phyloP scores from a whole-genome alignment of 2,888 invertebrate genomes.

The Drosophila gaucha region DNA sequence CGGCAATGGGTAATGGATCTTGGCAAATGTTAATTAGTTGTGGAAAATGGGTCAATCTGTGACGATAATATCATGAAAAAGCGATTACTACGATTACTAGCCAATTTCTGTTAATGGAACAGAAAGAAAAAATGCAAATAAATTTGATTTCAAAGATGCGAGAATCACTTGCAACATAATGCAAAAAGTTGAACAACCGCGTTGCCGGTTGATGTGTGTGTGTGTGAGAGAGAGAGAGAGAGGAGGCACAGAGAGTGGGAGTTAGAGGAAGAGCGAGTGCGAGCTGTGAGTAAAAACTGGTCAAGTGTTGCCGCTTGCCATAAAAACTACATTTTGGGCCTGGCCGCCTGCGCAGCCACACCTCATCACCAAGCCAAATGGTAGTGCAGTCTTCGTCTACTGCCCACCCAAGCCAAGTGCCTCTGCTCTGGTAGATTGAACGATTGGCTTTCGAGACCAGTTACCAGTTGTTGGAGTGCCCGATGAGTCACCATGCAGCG shows the following conservation, averaged over 20 bases:
- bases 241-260: neutral
- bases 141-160: constrained; percentile 12
- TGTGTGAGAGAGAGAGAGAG: neutral
- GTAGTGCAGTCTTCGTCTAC: constrained; percentile 20
- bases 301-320: constrained; percentile 41
- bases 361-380: constrained; percentile 31
- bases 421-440: constrained; percentile 21
- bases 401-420: constrained; percentile 35
- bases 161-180: constrained; percentile 61
- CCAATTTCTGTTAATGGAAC: constrained; percentile 38
- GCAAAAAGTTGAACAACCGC: constrained; percentile 53
- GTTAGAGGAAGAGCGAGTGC: neutral
- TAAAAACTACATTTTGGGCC: constrained; percentile 40
- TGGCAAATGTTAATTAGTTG: constrained; percentile 79
- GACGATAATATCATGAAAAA: constrained; percentile 35
- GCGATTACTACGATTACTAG: constrained; percentile 45
- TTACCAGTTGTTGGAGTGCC: constrained; percentile 34
- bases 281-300: constrained; percentile 38
- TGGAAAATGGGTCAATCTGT: constrained; percentile 68
- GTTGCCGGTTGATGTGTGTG: constrained; percentile 39
- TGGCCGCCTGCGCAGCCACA: constrained; percentile 51
- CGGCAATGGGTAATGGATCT: constrained; percentile 64
- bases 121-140: constrained; percentile 14
- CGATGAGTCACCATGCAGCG: constrained; percentile 52
- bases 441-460: constrained; percentile 38